Conservation (phyloP, 2,113 vertebrate species). For the Suricata suricatta region DNA sequence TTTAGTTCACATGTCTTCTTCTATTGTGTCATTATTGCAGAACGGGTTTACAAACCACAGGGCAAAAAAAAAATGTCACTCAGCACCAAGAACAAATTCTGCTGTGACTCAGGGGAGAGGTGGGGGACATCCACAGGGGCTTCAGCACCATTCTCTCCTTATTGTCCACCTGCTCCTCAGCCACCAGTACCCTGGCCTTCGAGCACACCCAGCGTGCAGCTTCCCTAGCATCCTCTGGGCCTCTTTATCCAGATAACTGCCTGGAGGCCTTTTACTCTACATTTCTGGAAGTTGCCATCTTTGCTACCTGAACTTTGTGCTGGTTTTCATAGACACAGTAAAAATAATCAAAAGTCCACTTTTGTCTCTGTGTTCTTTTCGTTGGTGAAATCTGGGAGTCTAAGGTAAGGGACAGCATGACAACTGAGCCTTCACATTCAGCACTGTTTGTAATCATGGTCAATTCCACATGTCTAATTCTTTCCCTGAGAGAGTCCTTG, state of each 20-base stretch:
- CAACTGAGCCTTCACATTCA: not conserved
- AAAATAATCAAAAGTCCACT: not conserved
- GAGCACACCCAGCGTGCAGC: fast-evolving
- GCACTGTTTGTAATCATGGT: not conserved
- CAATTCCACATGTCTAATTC: not conserved
- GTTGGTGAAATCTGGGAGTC: not conserved
- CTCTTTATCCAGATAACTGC: not conserved
- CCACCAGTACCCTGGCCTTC: fast-evolving
- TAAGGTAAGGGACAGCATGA: not conserved
- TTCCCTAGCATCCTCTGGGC: fast-evolving
- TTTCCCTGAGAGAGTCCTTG: not conserved
- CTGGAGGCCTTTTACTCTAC: not conserved
- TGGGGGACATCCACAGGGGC: fast-evolving
- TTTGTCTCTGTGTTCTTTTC: not conserved
- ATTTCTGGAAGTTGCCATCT: not conserved
- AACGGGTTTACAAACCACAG: not conserved
- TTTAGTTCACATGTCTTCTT: not conserved
- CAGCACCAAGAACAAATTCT: not conserved
- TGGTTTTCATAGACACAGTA: not conserved
- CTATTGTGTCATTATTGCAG: not conserved
- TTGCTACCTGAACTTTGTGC: not conserved
- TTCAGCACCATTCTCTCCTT: fast-evolving
- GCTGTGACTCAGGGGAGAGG: not conserved
- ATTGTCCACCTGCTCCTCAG: not conserved
- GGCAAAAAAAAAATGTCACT: not conserved